A percentile compares a stretch with the other conserved stretches of the same genome.
Evolutionary conservation across 2,113 vertebrate genomes (phyloP).

Genomic region (Xerus inauris): DNA sequence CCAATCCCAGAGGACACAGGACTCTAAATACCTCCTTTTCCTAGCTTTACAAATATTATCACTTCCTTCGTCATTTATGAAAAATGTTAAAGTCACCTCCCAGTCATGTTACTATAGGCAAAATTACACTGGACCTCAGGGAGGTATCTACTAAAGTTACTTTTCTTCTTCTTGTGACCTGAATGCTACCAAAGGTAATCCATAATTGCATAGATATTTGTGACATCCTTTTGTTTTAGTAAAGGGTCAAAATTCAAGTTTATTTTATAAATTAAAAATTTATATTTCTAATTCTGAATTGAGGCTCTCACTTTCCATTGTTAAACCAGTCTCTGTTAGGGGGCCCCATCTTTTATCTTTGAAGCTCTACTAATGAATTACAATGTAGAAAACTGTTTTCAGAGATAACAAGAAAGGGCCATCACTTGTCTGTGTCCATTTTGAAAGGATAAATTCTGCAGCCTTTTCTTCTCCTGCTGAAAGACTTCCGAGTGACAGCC

Average conservation of each 20-base stretch:
- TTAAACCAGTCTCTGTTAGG: background rate
- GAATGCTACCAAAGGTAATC: background rate
- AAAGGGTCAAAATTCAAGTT: background rate
- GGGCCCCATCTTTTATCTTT: background rate
- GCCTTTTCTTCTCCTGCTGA: background rate
- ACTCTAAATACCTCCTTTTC: too few species aligned
- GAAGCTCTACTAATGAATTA: background rate
- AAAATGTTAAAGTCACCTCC: background rate
- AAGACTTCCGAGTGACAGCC: background rate
- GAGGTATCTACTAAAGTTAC: background rate
- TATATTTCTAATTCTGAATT: constrained; percentile 12
- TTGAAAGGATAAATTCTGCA: constrained; percentile 30
- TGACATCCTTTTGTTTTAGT: background rate
- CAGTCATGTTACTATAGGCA: background rate
- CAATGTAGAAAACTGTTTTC: background rate
- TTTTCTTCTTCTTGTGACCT: background rate
- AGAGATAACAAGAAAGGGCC: background rate
- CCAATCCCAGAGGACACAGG: too few species aligned
- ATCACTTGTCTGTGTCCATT: background rate
- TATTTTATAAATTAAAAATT: background rate
- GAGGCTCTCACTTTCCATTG: background rate
- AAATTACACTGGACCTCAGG: background rate
- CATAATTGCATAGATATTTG: background rate
- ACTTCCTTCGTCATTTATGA: background rate
- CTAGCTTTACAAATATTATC: too few species aligned